Evolutionary conservation across 2,113 vertebrate genomes (phyloP).

Genomic region (Gymnobelideus leadbeateri): DNA sequence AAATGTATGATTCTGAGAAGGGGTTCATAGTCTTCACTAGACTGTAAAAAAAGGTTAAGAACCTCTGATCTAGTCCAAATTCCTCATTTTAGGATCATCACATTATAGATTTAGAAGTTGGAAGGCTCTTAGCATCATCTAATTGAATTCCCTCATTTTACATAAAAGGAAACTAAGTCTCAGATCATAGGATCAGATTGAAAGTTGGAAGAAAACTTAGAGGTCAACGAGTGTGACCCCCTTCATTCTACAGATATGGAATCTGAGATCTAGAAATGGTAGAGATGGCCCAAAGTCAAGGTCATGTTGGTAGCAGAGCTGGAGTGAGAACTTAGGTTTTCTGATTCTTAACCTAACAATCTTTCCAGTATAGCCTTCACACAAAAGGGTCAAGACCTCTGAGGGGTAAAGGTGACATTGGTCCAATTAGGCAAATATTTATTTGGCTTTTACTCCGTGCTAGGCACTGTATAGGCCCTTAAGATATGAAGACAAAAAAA

Average conservation of each 20-base stretch:
- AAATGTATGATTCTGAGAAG: too few species aligned
- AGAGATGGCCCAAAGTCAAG: not conserved
- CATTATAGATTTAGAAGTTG: not conserved
- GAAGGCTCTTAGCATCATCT: not conserved
- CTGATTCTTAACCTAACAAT: not conserved
- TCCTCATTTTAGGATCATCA: not conserved
- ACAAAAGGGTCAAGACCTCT: not conserved
- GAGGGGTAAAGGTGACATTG: not conserved
- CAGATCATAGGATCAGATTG: not conserved
- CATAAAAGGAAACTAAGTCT: not conserved
- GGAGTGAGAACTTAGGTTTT: not conserved
- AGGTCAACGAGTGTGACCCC: not conserved
- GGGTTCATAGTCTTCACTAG: not conserved
- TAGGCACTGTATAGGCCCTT: not conserved
- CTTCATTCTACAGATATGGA: not conserved
- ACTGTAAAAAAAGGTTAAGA: not conserved
- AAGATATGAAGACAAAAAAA: not conserved
- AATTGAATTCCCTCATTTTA: not conserved
- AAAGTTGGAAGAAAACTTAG: not conserved
- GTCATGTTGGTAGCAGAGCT: not conserved
- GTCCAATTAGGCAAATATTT: not conserved
- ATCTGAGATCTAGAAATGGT: not conserved
- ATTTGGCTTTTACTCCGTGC: not conserved
- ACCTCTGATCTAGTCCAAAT: not conserved
- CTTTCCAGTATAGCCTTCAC: not conserved